Evolutionary conservation across 2,113 vertebrate genomes (phyloP).

Genomic region (Cottus gobio): DNA sequence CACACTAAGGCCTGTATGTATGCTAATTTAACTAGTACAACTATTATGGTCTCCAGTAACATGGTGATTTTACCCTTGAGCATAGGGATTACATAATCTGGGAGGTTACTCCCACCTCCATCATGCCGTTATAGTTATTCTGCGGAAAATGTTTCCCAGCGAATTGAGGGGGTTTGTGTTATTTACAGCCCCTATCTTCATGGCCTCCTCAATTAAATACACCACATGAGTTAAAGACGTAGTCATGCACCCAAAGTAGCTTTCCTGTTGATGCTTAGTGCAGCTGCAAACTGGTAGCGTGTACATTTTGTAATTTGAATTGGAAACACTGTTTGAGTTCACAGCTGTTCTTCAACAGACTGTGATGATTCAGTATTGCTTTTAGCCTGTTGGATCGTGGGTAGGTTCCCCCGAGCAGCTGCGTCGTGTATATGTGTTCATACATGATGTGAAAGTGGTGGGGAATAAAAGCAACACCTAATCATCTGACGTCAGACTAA

Average conservation of each 20-base stretch:
- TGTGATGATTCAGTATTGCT: conserved; percentile 64
- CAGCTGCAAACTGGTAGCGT: conserved; percentile 16
- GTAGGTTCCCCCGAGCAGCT: conserved; percentile 16
- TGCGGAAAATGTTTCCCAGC: conserved; percentile 33
- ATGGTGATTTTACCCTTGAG: conserved; percentile 31
- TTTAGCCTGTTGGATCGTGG: conserved; percentile 47
- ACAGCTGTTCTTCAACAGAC: conserved; percentile 26
- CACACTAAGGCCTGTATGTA: conserved; percentile 39
- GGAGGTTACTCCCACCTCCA: conserved; percentile 51
- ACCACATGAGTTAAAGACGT: conserved; percentile 18
- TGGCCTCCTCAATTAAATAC: conserved; percentile 33
- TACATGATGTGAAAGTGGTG: conserved; percentile 28
- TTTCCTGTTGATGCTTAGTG: conserved; percentile 21
- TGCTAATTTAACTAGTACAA: conserved; percentile 25
- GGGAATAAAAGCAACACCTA: conserved; percentile 60
- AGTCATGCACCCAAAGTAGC: conserved; percentile 11
- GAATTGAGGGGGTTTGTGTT: conserved; percentile 26
- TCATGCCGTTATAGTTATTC: conserved; percentile 55
- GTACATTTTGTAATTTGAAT: conserved; percentile 19
- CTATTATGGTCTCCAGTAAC: conserved; percentile 15
- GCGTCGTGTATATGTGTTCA: conserved; percentile 44
- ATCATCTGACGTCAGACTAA: conserved; percentile 41
- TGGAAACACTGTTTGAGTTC: conserved; percentile 75
- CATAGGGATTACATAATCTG: conserved; percentile 52
- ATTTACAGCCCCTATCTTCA: conserved; percentile 47